Evolutionary conservation across 2,797 vertebrate species (phyloP).

Genomic region (Euthynnus affinis): DNA sequence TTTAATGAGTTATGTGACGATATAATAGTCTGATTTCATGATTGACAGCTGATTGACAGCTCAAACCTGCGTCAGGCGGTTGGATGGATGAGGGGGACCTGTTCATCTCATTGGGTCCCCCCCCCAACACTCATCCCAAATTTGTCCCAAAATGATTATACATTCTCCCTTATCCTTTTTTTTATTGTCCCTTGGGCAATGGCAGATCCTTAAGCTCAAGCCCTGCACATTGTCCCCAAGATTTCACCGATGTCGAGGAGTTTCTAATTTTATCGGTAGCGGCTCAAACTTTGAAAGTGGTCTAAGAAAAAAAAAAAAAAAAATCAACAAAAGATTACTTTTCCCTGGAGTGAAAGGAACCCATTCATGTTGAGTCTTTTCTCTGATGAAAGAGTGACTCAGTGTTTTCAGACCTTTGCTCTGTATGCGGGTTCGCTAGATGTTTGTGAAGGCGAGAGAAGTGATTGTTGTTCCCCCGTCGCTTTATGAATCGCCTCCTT

Average conservation of each 20-base stretch:
- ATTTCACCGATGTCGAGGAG: constrained; percentile 1
- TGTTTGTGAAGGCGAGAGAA: constrained; percentile 2
- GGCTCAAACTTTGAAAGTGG: background rate
- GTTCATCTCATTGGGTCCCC: no score
- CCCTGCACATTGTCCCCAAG: no score
- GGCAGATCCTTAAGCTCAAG: no score
- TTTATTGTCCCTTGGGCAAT: no score
- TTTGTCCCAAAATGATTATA: no score
- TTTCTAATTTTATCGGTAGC: constrained; percentile 2
- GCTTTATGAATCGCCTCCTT: background rate
- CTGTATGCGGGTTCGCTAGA: background rate
- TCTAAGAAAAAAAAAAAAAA: background rate
- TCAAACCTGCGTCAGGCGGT: no score
- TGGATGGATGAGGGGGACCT: no score
- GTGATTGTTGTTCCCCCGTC: background rate
- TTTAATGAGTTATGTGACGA: no score
- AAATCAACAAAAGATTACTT: background rate
- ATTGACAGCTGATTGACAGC: no score
- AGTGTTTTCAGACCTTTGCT: constrained; percentile 30
- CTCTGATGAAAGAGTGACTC: background rate
- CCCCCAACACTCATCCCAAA: no score
- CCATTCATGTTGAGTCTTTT: background rate
- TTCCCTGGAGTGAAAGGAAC: background rate
- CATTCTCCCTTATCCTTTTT: no score
- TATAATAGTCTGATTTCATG: no score